Base-by-base conservation (phyloP, 2,113 vertebrate genomes). In the Pavo muticus region DNA sequence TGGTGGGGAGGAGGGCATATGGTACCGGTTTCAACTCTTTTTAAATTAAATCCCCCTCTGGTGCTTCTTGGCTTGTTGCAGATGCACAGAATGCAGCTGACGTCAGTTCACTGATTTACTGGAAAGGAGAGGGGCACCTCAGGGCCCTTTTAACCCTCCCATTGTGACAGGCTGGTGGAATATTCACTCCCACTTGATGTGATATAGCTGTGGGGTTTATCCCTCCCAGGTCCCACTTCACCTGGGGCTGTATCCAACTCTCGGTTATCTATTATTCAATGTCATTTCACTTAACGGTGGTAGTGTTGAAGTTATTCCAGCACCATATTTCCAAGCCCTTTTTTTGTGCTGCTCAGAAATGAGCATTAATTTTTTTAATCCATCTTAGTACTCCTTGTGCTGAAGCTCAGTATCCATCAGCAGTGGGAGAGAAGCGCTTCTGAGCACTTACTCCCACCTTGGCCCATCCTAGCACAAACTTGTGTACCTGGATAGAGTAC, bases 1-100 rank as follows among this genome's bases (percentile, higher is more conserved):
- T 93, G 94, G 95, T 71, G 21, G 90, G 71, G 90, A 92, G 90
- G 89, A 95, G 69, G 87, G 72, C 23, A 77, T 64, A 67, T 0
- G 0, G 56, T 42, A 68, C 1, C 19, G 83, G 35, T 89, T 94
- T 86, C 30, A 23, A 80, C 45, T 85, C 78, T 70, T 85, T 63
- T 86, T 13, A 85, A 87, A 82, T 93, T 61, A 93, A 92, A 81
- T 65, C 71, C 50, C 78, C 45, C 78, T 96, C 67, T 87, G 56
- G 84, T 94, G 60, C 54, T 76, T 82, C 77, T 87, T 90, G 87
- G 74, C 69, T 92, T 68, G 37, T 27, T 91, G 56, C 60, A 80
- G 74, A 76, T 68, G 75, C 42, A 76, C 71, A 74, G 84, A 80
- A 94, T 24, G 42, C 21, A 63, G 67, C 84, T 89, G 81, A 93